Conservation (phyloP, 2,797 vertebrate genomes). For the Cossypha polioptera region DNA sequence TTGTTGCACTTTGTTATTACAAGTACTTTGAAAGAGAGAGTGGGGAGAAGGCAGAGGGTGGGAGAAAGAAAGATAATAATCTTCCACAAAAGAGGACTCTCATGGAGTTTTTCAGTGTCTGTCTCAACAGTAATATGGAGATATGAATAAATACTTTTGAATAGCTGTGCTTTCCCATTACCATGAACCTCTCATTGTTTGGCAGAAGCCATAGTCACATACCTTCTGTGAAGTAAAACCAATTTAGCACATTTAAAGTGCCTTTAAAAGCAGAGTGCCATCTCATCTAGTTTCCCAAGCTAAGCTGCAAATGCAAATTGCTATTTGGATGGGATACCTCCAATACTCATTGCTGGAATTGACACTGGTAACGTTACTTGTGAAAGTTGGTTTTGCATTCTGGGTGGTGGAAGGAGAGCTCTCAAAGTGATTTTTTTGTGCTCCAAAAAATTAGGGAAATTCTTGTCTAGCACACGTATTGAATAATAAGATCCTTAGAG, state of each 20-base stretch:
- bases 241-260: background rate
- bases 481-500: background rate
- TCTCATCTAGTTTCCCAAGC: background rate
- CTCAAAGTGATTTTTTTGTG: background rate
- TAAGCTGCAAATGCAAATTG: background rate
- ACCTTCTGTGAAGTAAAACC: conserved; percentile 12
- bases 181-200: background rate
- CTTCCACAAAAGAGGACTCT: background rate
- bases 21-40: background rate
- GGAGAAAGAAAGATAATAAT: background rate
- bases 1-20: background rate
- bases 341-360: background rate
- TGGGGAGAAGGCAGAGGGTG: background rate
- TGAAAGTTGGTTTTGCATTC: background rate
- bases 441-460: background rate
- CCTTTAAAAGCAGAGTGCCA: background rate
- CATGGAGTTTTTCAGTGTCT: background rate
- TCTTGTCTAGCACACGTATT: background rate
- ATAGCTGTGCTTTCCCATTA: background rate
- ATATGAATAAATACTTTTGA: background rate
- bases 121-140: background rate
- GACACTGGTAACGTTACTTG: background rate
- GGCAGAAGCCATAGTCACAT: background rate
- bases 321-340: background rate
- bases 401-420: background rate